These are phyloP conservation scores for Parnassius glacialis DNA, from an alignment of 2,888 invertebrate species.

Conservation along the genomic window DNA sequence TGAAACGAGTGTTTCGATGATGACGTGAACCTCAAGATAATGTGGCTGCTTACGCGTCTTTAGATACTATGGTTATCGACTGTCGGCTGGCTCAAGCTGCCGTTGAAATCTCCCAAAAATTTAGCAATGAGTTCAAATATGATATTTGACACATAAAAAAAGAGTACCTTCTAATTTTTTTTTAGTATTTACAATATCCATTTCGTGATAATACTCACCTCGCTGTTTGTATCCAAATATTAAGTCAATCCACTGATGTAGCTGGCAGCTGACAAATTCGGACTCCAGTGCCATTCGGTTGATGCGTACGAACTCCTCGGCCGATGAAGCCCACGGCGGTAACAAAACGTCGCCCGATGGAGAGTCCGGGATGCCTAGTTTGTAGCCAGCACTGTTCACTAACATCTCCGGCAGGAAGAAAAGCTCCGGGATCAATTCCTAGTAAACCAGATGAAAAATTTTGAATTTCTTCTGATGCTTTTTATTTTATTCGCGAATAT, in stretches of 20 bases:
- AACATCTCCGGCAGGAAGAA: constrained; percentile 99
- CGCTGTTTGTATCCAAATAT: constrained; percentile 99
- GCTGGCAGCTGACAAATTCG: constrained; percentile 99
- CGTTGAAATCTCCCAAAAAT: too few relatives aligned
- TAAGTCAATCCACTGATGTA: constrained; percentile 99
- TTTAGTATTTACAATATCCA: too few relatives aligned
- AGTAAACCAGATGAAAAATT: constrained; percentile 34
- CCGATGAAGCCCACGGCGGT: constrained; percentile 98
- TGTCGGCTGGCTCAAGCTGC: too few relatives aligned
- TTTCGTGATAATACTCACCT: constrained; percentile 74
- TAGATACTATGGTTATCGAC: too few relatives aligned
- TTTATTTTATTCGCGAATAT: too few relatives aligned
- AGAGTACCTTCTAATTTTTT: too few relatives aligned
- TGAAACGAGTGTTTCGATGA: too few relatives aligned
- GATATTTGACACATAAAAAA: too few relatives aligned
- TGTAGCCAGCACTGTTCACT: constrained; percentile 89
- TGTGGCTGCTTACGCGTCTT: too few relatives aligned
- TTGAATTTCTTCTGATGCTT: too few relatives aligned
- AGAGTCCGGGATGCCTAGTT: constrained; percentile 94
- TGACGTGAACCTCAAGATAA: too few relatives aligned
- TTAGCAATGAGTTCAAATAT: too few relatives aligned
- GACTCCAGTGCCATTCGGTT: constrained; percentile 99
- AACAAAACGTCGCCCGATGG: constrained; percentile 92
- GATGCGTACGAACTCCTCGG: constrained; percentile 98
- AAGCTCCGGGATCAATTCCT: constrained; percentile 99